phyloP scores from a whole-genome alignment of 1,140 invertebrate genomes.

The Drosophila parvula region DNA sequence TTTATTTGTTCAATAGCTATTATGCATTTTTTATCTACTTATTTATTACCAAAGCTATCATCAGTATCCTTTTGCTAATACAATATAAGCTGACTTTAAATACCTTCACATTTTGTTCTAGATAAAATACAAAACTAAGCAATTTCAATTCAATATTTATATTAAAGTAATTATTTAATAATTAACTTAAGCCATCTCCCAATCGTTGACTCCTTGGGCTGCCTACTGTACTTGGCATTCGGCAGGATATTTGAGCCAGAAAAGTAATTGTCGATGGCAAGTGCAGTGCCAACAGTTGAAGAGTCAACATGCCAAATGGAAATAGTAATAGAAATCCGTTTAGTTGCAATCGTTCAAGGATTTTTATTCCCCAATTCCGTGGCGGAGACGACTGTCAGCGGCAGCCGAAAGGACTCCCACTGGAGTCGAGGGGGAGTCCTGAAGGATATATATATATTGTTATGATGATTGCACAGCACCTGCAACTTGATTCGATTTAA shows the following conservation, averaged over 20 bases:
- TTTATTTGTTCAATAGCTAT: neutral
- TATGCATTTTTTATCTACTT: neutral
- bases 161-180: neutral
- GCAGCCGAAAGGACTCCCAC: constrained; percentile 18
- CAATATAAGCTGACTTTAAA: neutral
- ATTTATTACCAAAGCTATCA: too few species aligned
- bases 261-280: constrained; percentile 31
- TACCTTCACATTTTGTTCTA: neutral
- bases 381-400: constrained; percentile 32
- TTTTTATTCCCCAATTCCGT: neutral
- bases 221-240: neutral
- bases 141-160: neutral
- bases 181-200: neutral
- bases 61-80: neutral
- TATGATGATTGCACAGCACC: constrained; percentile 73
- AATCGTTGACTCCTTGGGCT: neutral
- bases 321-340: constrained; percentile 63
- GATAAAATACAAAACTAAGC: too few species aligned
- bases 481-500: constrained; percentile 76
- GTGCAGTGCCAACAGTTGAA: constrained; percentile 73
- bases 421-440: neutral
- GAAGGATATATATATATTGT: constrained; percentile 43
- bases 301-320: constrained; percentile 70
- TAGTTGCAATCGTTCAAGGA: constrained; percentile 38
- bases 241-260: neutral